These are phyloP conservation scores for Neoaliturus tenellus DNA, from an alignment of 2,888 invertebrate species.

Conservation along the genomic window DNA sequence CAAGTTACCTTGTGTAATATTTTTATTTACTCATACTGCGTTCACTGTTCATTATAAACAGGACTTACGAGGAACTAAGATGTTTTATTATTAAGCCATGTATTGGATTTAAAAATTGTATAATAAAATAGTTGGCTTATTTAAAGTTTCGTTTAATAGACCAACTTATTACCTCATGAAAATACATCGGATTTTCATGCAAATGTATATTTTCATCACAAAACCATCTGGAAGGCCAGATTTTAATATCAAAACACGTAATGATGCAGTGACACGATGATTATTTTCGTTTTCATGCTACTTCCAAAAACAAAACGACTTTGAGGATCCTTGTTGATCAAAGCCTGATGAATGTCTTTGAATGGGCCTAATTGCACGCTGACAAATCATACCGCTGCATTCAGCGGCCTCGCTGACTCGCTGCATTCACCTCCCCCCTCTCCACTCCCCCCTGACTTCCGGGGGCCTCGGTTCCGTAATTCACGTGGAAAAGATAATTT, in stretches of 20 bases:
- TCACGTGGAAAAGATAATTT: conserved; percentile 41
- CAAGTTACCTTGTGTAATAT: no score
- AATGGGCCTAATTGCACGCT: conserved; percentile 39
- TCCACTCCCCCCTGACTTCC: background rate
- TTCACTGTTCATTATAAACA: no score
- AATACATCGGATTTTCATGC: no score
- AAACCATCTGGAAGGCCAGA: background rate
- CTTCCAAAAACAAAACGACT: conserved; percentile 42
- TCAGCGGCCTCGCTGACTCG: conserved; percentile 1
- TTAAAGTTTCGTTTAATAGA: no score
- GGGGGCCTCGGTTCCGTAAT: background rate
- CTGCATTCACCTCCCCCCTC: conserved; percentile 8
- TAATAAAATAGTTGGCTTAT: no score
- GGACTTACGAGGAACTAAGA: no score
- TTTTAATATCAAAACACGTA: background rate
- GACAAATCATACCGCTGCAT: conserved; percentile 31
- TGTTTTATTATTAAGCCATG: no score
- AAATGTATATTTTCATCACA: no score
- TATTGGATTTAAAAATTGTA: no score
- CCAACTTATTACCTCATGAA: no score
- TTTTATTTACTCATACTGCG: no score
- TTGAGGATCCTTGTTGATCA: conserved; percentile 26
- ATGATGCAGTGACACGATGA: conserved; percentile 10
- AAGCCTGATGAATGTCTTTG: conserved; percentile 48
- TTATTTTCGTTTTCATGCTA: conserved; percentile 40